A percentile compares a stretch with the other conserved stretches of the same genome.
phyloP scores from a whole-genome alignment of 1,140 invertebrate genomes.

The Leptopilina boulardi region DNA sequence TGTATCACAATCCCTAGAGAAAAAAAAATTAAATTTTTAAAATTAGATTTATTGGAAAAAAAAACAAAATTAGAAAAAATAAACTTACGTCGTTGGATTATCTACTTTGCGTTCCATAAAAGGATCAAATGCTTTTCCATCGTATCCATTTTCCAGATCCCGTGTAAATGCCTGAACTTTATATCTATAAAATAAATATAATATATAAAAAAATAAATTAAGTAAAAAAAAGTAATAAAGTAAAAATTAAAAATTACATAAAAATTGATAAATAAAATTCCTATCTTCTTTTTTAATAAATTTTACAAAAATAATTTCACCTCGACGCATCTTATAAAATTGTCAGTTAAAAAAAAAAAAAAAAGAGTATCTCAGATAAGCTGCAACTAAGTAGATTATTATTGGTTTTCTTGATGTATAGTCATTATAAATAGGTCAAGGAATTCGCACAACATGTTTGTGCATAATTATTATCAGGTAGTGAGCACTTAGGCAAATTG shows the following conservation, averaged over 20 bases:
- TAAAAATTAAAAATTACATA: neutral
- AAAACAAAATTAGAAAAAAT: neutral
- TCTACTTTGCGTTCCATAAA: constrained; percentile 83
- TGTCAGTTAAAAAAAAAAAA: neutral
- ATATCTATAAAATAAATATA: constrained; percentile 76
- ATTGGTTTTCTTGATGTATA: constrained; percentile 10
- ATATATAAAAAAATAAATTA: neutral
- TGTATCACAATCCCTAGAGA: constrained; percentile 86
- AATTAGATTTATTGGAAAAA: neutral
- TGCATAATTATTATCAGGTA: constrained; percentile 23
- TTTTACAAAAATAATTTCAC: neutral
- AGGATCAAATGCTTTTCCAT: constrained; percentile 81
- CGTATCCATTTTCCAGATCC: constrained; percentile 76
- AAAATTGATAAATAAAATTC: neutral
- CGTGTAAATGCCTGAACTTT: constrained; percentile 77
- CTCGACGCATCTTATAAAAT: neutral
- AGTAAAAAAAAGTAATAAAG: neutral
- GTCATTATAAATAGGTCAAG: constrained; percentile 25
- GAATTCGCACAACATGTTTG: constrained; percentile 26
- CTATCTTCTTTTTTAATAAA: neutral
- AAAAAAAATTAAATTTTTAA: constrained; percentile 44
- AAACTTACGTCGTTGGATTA: constrained; percentile 88
- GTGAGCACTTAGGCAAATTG: constrained; percentile 37
- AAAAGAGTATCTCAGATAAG: neutral
- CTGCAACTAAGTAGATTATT: neutral